Conservation (phyloP, 2,113 vertebrate species). For the Morone saxatilis region DNA sequence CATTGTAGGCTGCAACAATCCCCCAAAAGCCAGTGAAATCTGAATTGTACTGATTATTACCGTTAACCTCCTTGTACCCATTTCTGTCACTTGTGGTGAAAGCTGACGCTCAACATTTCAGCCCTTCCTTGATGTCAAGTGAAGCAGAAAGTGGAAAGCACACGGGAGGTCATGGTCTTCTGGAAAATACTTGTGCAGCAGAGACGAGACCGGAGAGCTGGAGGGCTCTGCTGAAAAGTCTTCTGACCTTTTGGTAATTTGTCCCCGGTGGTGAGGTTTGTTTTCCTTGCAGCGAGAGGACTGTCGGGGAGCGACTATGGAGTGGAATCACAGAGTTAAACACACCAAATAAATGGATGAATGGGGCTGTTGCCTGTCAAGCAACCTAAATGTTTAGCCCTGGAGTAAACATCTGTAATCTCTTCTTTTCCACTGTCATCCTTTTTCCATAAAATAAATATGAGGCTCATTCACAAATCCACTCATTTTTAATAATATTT, state of each 20-base stretch:
- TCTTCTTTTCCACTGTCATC: constrained; percentile 25
- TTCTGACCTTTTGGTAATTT: constrained; percentile 72
- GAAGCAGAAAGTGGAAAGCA: constrained; percentile 50
- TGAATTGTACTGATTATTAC: neutral
- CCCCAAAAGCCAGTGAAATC: too few species aligned
- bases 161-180: constrained; percentile 36
- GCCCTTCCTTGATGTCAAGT: constrained; percentile 43
- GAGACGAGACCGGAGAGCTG: constrained; percentile 41
- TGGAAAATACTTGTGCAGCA: constrained; percentile 56
- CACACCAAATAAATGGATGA: constrained; percentile 36
- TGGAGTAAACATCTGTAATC: constrained; percentile 57
- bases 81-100: constrained; percentile 37
- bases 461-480: constrained; percentile 11
- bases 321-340: constrained; percentile 40
- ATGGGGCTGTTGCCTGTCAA: constrained; percentile 47
- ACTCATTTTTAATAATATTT: constrained; percentile 12
- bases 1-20: too few species aligned
- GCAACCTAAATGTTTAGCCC: constrained; percentile 43
- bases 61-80: constrained; percentile 11
- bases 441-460: constrained; percentile 39
- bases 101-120: constrained; percentile 41
- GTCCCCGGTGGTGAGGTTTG: constrained; percentile 55
- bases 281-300: constrained; percentile 50
- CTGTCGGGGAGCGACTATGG: constrained; percentile 11
- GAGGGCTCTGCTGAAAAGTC: constrained; percentile 52